These are phyloP conservation scores for Gallinago nigripennis DNA, from an alignment of 2,797 vertebrate genomes.

Conservation along the genomic window DNA sequence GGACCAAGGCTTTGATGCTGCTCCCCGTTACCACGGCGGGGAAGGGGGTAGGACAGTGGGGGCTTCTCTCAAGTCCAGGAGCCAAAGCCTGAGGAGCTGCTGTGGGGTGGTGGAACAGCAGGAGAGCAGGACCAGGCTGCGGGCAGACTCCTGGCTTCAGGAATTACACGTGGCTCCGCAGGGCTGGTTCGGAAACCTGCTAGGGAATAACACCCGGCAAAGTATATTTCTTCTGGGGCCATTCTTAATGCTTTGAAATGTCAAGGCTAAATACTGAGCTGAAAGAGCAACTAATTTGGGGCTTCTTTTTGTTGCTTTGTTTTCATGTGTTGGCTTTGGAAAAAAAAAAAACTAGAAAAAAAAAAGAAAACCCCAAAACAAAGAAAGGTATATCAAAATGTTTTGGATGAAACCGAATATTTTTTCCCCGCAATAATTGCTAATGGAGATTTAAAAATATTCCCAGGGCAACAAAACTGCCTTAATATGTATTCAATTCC, in stretches of 20 bases:
- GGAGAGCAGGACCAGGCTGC: accelerated
- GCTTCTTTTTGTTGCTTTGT: background rate
- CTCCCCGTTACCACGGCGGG: accelerated
- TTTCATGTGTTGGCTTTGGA: background rate
- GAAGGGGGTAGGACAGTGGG: accelerated
- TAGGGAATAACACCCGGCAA: background rate
- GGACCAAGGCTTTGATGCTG: background rate
- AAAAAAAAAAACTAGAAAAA: background rate
- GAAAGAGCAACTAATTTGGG: background rate
- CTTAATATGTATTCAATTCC: background rate
- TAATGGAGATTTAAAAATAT: background rate
- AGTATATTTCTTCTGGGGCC: background rate
- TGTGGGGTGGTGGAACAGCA: background rate
- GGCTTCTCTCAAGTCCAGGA: accelerated
- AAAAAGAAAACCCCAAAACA: background rate
- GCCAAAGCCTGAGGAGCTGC: background rate
- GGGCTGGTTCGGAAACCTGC: background rate
- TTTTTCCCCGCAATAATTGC: background rate
- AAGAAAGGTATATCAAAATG: background rate
- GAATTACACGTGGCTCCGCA: background rate
- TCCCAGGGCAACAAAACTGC: slow-evolving; percentile 12
- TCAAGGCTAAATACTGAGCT: background rate
- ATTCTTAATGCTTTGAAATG: background rate
- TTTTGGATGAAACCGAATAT: background rate
- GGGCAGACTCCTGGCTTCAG: background rate